Conservation (phyloP, 2,797 vertebrate species). For the Melanotaenia parkinsoni region DNA sequence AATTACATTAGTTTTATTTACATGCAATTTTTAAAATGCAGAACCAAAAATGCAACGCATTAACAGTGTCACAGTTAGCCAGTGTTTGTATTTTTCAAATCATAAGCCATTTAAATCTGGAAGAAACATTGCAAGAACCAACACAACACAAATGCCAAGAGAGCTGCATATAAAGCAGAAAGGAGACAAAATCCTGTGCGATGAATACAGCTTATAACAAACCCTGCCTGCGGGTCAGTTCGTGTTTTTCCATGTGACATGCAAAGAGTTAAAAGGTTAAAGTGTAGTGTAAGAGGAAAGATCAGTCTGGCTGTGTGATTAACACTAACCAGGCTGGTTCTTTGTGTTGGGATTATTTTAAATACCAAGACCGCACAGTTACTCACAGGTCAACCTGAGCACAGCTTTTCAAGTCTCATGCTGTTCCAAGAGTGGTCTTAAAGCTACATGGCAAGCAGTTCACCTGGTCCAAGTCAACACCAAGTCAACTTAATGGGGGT, state of each 20-base stretch:
- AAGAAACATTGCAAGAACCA: conserved; percentile 64
- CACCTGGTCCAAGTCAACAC: conserved; percentile 19
- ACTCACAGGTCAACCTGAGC: conserved; percentile 68
- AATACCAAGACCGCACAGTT: conserved; percentile 45
- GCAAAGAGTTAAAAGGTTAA: conserved; percentile 71
- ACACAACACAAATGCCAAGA: conserved; percentile 69
- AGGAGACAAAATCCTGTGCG: conserved; percentile 88
- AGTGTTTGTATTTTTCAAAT: conserved; percentile 80
- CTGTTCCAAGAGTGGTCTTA: conserved; percentile 56
- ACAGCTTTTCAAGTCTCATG: conserved; percentile 49
- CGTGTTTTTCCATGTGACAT: conserved; percentile 59
- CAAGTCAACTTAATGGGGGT: conserved; percentile 10
- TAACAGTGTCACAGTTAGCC: conserved; percentile 83
- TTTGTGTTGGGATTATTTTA: conserved; percentile 46
- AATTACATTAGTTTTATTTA: conserved; percentile 82
- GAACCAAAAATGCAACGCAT: conserved; percentile 79
- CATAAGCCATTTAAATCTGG: conserved; percentile 70
- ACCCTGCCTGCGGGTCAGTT: conserved; percentile 93
- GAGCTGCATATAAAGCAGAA: conserved; percentile 75
- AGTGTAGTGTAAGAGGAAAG: conserved; percentile 65
- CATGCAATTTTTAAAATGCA: conserved; percentile 81
- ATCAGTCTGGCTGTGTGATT: conserved; percentile 39
- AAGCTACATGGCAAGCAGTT: conserved; percentile 67
- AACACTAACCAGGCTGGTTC: conserved; percentile 25
- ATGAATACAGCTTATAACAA: conserved; percentile 79